Conservation (phyloP, 2,113 vertebrate genomes). For the Corythoichthys haematopterus region DNA sequence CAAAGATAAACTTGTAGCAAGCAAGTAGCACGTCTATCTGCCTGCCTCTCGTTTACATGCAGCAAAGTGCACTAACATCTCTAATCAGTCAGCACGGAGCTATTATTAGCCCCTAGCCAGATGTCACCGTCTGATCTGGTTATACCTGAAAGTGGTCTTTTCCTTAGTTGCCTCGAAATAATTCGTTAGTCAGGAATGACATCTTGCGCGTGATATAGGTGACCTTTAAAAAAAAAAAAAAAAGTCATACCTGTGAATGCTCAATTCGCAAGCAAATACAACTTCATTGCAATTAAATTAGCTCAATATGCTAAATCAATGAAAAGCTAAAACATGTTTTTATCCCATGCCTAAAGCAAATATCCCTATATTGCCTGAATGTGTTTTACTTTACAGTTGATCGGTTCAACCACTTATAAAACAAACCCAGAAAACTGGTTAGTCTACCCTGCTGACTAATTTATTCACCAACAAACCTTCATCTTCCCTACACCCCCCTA, state of each 20-base stretch:
- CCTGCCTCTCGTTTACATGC: not conserved
- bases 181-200: not conserved
- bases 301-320: not conserved
- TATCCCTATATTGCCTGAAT: not conserved
- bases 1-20: not conserved
- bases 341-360: not conserved
- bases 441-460: conserved; percentile 14
- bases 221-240: not conserved
- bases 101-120: conserved; percentile 27
- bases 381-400: conserved; percentile 12
- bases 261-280: conserved; percentile 3
- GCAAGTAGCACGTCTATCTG: not conserved
- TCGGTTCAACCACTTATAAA: conserved; percentile 21
- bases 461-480: conserved; percentile 33
- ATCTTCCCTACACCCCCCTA: conserved; percentile 31
- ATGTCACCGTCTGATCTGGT: conserved; percentile 15
- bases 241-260: not conserved
- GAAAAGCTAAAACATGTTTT: not conserved
- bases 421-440: conserved; percentile 21
- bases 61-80: conserved; percentile 4
- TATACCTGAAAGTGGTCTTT: conserved; percentile 8
- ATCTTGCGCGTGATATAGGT: too few relatives aligned
- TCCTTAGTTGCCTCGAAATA: not conserved
- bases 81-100: conserved; percentile 22
- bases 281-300: not conserved